These are phyloP conservation scores for Hypena proboscidalis DNA, from an alignment of 2,888 invertebrate species.

Conservation along the genomic window DNA sequence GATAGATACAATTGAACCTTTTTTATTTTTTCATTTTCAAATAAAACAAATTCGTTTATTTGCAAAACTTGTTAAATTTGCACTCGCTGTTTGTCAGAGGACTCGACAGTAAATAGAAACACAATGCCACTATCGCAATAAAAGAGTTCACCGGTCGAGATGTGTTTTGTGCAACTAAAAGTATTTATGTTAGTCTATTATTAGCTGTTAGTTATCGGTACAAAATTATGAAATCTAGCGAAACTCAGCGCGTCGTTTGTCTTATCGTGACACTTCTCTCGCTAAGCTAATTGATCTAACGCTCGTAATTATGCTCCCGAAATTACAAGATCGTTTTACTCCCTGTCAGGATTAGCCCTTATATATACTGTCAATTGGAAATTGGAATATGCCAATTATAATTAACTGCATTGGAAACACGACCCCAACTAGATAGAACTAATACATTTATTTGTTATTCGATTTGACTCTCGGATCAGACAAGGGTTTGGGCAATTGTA, in stretches of 20 bases:
- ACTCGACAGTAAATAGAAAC: too few species aligned
- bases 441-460: conserved; percentile 40
- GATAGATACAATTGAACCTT: too few species aligned
- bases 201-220: conserved; percentile 12
- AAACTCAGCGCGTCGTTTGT: conserved; percentile 19
- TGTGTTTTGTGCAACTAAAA: conserved; percentile 11
- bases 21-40: too few species aligned
- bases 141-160: conserved; percentile 3
- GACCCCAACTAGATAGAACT: conserved; percentile 29
- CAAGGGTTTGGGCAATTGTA: conserved; percentile 32
- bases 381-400: conserved; percentile 34
- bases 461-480: conserved; percentile 33
- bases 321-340: conserved; percentile 22
- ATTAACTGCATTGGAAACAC: conserved; percentile 26
- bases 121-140: too few species aligned
- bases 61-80: too few species aligned
- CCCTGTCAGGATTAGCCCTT: conserved; percentile 29
- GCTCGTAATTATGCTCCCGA: conserved; percentile 28
- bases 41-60: too few species aligned
- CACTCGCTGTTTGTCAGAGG: too few species aligned
- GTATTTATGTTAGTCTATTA: conserved; percentile 13
- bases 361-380: conserved; percentile 29
- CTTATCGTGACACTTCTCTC: conserved; percentile 26
- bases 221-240: conserved; percentile 17
- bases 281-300: conserved; percentile 28